Evolutionary conservation across 2,113 vertebrate genomes (phyloP).

Genomic region (Chloropsis cyanopogon): DNA sequence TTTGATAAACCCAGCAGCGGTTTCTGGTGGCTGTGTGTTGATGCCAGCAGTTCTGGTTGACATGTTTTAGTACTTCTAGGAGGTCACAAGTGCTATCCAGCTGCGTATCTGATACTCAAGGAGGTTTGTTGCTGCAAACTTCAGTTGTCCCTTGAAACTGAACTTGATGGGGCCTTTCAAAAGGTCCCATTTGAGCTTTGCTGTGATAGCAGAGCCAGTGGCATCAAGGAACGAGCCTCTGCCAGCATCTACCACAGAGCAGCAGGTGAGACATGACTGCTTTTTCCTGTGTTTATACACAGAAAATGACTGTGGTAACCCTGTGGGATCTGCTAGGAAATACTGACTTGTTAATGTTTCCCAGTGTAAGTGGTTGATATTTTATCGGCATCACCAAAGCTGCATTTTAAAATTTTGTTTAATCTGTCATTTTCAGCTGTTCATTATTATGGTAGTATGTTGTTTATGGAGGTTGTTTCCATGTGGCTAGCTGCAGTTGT

Average conservation of each 20-base stretch:
- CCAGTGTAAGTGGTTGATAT: background rate
- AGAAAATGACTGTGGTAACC: background rate
- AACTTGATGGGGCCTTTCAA: background rate
- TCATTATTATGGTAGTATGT: background rate
- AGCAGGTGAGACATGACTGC: background rate
- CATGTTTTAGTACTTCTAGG: background rate
- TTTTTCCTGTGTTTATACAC: background rate
- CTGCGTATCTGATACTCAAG: background rate
- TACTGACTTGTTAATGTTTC: background rate
- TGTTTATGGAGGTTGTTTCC: background rate
- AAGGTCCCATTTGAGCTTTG: background rate
- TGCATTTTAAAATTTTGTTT: background rate
- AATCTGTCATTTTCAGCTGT: background rate
- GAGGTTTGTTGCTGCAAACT: background rate
- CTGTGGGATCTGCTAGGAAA: background rate
- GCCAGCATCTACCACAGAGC: background rate
- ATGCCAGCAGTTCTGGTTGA: background rate
- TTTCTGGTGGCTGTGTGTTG: background rate
- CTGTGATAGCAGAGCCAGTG: background rate
- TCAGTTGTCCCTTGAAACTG: background rate
- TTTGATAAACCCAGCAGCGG: background rate
- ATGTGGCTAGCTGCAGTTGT: background rate
- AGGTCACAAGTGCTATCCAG: background rate
- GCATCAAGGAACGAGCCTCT: background rate
- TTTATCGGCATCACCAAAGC: background rate